phyloP scores from a whole-genome alignment of 2,113 vertebrate genomes.

The Cebus imitator region DNA sequence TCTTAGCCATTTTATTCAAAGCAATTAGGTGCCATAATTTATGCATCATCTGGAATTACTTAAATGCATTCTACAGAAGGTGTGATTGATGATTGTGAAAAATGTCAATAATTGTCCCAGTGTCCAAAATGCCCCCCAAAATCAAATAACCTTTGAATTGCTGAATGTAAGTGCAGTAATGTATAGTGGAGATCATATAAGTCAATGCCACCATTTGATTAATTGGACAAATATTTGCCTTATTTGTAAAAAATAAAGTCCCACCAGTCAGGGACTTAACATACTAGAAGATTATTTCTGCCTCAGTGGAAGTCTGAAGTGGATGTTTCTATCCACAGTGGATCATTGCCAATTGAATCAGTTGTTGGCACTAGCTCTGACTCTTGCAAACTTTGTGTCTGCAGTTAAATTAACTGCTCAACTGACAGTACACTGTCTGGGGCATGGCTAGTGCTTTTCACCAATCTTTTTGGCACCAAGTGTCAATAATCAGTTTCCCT shows the following conservation, averaged over 20 bases:
- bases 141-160: not conserved
- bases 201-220: not conserved
- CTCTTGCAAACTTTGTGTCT: not conserved
- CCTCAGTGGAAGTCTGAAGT: not conserved
- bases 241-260: not conserved
- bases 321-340: not conserved
- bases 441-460: not conserved
- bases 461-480: not conserved
- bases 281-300: not conserved
- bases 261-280: not conserved
- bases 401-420: not conserved
- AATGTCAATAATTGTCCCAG: not conserved
- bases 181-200: not conserved
- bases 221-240: not conserved
- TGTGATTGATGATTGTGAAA: not conserved
- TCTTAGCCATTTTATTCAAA: not conserved
- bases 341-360: not conserved
- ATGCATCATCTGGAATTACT: not conserved
- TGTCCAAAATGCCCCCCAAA: not conserved
- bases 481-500: not conserved
- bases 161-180: not conserved
- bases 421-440: not conserved
- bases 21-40: accelerated
- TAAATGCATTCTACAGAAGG: not conserved
- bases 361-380: not conserved